phyloP scores from a whole-genome alignment of 1,140 invertebrate species.

The Leguminivora glycinivorella region DNA sequence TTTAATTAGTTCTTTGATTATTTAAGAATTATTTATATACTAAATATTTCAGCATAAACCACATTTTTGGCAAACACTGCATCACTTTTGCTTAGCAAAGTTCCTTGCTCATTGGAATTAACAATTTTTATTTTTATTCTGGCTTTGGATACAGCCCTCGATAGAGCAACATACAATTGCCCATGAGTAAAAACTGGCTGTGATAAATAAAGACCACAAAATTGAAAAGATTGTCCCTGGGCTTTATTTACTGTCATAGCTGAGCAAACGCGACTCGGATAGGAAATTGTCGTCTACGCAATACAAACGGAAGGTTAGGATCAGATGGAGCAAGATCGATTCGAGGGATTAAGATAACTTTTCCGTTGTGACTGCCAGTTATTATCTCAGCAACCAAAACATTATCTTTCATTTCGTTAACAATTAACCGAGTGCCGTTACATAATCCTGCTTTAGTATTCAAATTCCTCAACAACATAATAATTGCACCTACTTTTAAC shows the following conservation, averaged over 20 bases:
- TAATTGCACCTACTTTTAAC: no score
- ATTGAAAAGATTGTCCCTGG: constrained; percentile 1
- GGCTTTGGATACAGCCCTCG: neutral
- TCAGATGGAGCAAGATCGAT: neutral
- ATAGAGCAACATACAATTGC: constrained; percentile 15
- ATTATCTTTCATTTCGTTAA: no score
- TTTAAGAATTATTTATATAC: no score
- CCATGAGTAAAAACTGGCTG: constrained; percentile 14
- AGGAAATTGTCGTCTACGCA: constrained; percentile 4
- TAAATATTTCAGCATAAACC: no score
- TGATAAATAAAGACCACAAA: constrained; percentile 13
- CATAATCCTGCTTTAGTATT: no score
- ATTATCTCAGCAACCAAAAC: constrained; percentile 11
- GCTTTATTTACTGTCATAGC: constrained; percentile 1
- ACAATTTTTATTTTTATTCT: no score
- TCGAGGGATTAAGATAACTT: neutral
- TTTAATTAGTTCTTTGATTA: no score
- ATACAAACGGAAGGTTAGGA: neutral
- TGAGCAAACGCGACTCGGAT: constrained; percentile 11
- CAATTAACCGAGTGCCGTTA: no score
- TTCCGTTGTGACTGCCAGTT: neutral
- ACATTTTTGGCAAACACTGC: no score
- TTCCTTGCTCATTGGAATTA: no score
- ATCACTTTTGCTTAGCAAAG: no score
- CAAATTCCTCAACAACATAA: no score